These are phyloP conservation scores for Poecile atricapillus DNA, from an alignment of 2,113 vertebrate genomes.

Conservation along the genomic window DNA sequence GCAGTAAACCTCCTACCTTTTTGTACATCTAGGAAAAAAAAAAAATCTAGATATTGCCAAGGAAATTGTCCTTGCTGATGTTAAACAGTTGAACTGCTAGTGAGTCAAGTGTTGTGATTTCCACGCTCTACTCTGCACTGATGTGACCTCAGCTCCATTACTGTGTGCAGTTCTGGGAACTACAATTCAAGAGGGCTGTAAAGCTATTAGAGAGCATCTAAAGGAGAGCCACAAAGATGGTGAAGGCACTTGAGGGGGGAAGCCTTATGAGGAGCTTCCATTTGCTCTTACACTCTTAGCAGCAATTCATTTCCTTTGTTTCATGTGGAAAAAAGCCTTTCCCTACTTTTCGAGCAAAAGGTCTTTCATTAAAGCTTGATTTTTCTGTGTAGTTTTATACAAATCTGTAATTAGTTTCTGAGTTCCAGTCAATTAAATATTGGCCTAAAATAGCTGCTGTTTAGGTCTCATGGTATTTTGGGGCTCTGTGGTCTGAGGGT, in stretches of 20 bases:
- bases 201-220: too few relatives aligned
- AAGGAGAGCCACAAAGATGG: neutral
- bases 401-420: conserved; percentile 35
- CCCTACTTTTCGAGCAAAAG: neutral
- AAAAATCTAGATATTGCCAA: neutral
- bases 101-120: neutral
- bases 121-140: fast-evolving
- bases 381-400: neutral
- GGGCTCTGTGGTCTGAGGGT: neutral
- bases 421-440: conserved; percentile 22
- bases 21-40: neutral
- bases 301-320: neutral
- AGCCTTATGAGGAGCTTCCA: neutral
- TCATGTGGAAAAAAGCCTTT: neutral
- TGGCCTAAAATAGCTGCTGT: neutral
- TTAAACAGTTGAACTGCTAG: neutral
- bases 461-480: neutral
- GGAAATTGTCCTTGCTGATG: neutral
- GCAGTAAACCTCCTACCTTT: neutral
- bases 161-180: neutral
- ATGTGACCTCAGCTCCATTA: neutral
- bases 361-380: neutral
- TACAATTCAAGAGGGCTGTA: neutral
- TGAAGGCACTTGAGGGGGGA: neutral
- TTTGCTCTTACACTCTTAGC: neutral